Evolutionary conservation across 2,113 vertebrate genomes (phyloP).

Genomic region (Narcine bancroftii): DNA sequence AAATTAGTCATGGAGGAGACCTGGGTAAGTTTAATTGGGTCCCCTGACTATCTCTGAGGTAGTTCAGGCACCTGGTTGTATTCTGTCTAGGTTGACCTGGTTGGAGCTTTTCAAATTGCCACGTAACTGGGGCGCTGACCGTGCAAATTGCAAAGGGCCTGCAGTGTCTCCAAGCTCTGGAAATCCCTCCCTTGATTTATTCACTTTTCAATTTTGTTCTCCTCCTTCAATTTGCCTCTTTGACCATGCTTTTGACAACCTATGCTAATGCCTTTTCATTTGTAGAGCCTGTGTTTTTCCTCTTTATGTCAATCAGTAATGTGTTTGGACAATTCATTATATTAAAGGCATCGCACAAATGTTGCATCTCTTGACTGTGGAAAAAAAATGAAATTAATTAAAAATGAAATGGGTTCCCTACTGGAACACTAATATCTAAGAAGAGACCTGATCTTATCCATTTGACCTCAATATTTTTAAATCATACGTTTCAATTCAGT

Average conservation of each 20-base stretch:
- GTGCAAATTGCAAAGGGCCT: too few relatives aligned
- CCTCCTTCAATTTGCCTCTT: background rate
- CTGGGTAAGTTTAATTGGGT: too few relatives aligned
- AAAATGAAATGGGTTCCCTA: background rate
- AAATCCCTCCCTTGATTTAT: background rate
- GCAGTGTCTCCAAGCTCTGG: too few relatives aligned
- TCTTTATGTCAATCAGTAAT: background rate
- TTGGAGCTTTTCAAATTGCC: too few relatives aligned
- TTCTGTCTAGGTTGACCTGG: too few relatives aligned
- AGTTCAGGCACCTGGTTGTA: too few relatives aligned
- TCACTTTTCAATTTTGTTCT: too few relatives aligned
- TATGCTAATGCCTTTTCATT: background rate
- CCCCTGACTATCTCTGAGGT: too few relatives aligned
- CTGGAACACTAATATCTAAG: background rate
- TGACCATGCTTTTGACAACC: background rate
- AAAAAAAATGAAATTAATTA: background rate
- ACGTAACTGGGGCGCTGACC: too few relatives aligned
- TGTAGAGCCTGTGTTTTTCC: background rate
- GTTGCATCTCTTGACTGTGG: background rate
- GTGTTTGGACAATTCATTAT: background rate
- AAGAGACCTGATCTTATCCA: background rate
- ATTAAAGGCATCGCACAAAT: background rate
- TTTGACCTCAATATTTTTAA: background rate
- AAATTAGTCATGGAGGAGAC: too few relatives aligned
- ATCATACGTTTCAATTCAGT: conserved; percentile 22